Evolutionary conservation across 2,797 vertebrate genomes (phyloP).

Genomic region (Prionace glauca): DNA sequence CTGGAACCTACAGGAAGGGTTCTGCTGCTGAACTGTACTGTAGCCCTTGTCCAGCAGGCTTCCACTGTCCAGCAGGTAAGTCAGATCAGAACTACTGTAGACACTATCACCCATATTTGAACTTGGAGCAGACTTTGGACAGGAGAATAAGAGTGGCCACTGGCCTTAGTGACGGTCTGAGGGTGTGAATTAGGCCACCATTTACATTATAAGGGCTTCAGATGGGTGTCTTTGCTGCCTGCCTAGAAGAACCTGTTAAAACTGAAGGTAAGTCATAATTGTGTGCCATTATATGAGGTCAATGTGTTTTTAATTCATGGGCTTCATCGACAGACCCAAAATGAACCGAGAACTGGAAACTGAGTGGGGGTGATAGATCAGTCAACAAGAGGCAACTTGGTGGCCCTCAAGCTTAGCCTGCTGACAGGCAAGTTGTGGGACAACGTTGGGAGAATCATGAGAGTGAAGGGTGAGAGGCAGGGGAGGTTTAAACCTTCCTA

Average conservation of each 20-base stretch:
- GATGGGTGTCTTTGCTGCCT: no score
- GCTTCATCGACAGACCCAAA: not conserved
- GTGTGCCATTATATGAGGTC: not conserved
- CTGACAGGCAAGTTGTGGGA: not conserved
- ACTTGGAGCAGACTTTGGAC: not conserved
- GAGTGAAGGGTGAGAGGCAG: not conserved
- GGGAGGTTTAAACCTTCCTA: not conserved
- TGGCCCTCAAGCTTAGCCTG: not conserved
- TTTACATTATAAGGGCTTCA: no score
- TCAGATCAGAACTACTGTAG: not conserved
- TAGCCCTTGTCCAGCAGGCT: constrained; percentile 74
- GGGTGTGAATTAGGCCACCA: no score
- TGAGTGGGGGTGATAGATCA: not conserved
- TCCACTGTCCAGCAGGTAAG: constrained; percentile 72
- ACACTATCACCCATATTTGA: not conserved
- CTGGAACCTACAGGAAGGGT: constrained; percentile 64
- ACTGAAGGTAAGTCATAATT: no score
- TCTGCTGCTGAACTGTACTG: constrained; percentile 55
- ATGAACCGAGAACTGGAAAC: not conserved
- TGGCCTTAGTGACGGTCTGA: not conserved
- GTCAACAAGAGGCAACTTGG: not conserved
- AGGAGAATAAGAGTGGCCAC: not conserved
- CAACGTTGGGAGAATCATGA: not conserved
- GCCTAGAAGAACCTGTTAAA: no score
- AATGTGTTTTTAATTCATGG: not conserved